Evolutionary conservation across 92 coral and sea anemone species (phyloP), one percentile per base, ranked within the genome.

Genomic region (Epizoanthus stellaris): DNA sequence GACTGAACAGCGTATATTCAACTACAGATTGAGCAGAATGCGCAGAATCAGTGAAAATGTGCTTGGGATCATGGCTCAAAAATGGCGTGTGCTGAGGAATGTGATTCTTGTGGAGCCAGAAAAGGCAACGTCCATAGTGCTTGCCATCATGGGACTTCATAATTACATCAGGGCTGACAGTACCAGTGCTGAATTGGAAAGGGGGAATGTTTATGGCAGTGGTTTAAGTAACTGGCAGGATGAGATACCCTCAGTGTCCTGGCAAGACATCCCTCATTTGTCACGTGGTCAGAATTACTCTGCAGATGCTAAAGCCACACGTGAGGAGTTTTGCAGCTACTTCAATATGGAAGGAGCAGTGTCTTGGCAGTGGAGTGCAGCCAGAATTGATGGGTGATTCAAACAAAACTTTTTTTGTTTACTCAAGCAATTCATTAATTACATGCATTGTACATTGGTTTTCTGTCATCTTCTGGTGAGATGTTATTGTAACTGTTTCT

Each of bases 31-130:
- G 16, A 85, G 88, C 15, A 85, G 91, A 59, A 88, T 88, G 88
- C 77, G 89, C 34, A 58, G 89, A 57, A 86, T 86, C 47, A 77
- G 77, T 80, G 89, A 86, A 58, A 86, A 85, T 75, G 83, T 76
- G 38, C 87, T 88, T 23, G 91, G 91, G 20, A 88, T 88, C 45
- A 82, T 88, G 81, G 91, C 91, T 6, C 86, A 88, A 57, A 67
- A 80, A 64, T 82, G 84, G 91, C 76, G 87, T 82, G 84, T 82
- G 34, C 67, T 82, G 58, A 82, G 87, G 68, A 17, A 56, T 72
- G 77, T 34, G 8, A 72, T 72, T n/a, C 77, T 30, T 45, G 47
- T 72, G 59, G 77, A 47, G 6, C 77, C 77, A 45, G 85, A 62
- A 21, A 80, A 62, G n/a, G 85, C 43, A n/a, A 80, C 63, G 6